Evolutionary conservation across 2,113 vertebrate genomes (phyloP), one percentile per base, ranked within the genome.

Genomic region (Cervus canadensis): DNA sequence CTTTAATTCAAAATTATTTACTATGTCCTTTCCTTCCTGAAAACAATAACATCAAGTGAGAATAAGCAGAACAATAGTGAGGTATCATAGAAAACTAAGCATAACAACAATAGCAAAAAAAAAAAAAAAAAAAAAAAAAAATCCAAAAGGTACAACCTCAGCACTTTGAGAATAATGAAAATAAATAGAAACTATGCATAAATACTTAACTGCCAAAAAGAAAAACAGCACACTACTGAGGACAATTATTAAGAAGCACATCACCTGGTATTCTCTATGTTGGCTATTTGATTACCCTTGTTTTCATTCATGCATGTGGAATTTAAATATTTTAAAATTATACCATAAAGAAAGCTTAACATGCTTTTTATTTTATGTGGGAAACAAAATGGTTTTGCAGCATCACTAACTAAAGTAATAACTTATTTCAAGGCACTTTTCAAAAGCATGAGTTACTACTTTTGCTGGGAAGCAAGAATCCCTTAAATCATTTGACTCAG

Each of bases 301-400:
- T 57, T 96, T 91, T 52, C 54, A 86, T 60, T 83, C 15, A 28
- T 78, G 60, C 30, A 28, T 95, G 45, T 86, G 50, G 54, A 93
- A 43, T 86, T 86, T 40, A 50, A n/a, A 59, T n/a, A 86, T 85
- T 97, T 89, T 60, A 91, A 64, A 93, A 97, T 91, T 85, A 89
- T 67, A 5, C 45, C 45, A 59, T 74, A 78, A 96, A 94, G 57
- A 95, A 97, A 85, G 17, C 28, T 3, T 2, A 85, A 82, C 25
- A 43, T 89, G 48, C 62, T 71, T 96, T 94, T 91, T 71, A 36
- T 87, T 95, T 94, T 96, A 57, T 54, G 40, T 45, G 28, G 45
- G 59, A 64, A 93, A 81, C 48, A 90, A 97, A 95, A 79, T 81
- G n/a, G 6, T 93, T 93, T 97, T 97, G 89, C 82, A 94, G 96